phyloP scores from a whole-genome alignment of 2,113 vertebrate genomes.

The Tragelaphus strepsiceros region DNA sequence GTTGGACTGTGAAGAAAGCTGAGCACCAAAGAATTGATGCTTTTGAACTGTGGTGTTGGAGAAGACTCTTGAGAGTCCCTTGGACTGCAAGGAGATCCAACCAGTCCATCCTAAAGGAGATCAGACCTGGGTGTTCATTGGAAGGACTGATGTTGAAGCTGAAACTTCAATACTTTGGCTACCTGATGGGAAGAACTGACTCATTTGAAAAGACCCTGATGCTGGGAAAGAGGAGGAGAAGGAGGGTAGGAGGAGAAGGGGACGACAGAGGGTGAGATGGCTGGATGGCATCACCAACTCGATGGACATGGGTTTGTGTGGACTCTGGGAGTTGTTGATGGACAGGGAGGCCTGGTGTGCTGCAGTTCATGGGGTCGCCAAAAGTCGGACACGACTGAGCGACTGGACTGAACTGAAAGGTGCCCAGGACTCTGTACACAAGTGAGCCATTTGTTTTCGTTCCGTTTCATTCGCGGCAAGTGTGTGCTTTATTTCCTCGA shows the following conservation, averaged over 20 bases:
- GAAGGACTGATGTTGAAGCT: neutral
- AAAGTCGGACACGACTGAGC: fast-evolving
- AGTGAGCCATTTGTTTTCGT: fast-evolving
- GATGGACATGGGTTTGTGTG: neutral
- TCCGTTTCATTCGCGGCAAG: neutral
- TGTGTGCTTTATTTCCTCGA: neutral
- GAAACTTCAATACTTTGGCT: neutral
- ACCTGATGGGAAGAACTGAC: neutral
- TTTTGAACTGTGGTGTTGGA: neutral
- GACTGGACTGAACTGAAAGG: fast-evolving
- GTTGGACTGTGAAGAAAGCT: neutral
- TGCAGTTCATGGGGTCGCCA: neutral
- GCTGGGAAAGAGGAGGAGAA: neutral
- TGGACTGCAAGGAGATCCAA: neutral
- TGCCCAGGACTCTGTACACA: too few species aligned
- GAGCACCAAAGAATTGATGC: neutral
- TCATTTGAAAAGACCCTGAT: neutral
- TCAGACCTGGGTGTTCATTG: neutral
- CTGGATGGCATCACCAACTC: neutral
- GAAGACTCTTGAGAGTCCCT: neutral
- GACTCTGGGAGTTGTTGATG: fast-evolving
- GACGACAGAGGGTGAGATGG: fast-evolving
- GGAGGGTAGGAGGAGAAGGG: neutral
- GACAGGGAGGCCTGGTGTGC: neutral
- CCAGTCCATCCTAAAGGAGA: neutral